These are phyloP conservation scores for Paelopatides confundens DNA, from an alignment of 53 echinoderm and acorn worm genomes.

Conservation along the genomic window DNA sequence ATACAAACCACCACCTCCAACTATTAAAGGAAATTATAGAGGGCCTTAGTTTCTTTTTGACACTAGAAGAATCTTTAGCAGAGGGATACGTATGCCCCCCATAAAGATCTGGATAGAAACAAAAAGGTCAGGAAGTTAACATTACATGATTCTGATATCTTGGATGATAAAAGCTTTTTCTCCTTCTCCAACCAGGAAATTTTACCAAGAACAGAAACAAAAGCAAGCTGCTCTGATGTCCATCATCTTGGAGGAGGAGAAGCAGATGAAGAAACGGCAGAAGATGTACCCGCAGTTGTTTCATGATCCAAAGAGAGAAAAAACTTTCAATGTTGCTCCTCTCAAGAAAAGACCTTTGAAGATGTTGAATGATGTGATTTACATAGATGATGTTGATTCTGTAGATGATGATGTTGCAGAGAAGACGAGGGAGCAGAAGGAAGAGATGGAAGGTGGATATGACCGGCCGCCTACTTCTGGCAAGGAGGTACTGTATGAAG, in stretches of 20 bases:
- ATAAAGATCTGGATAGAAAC: too few relatives aligned
- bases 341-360: constrained; percentile 63
- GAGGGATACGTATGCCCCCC: too few relatives aligned
- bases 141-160: too few relatives aligned
- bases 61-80: too few relatives aligned
- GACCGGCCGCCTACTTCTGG: neutral
- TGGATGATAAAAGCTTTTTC: too few relatives aligned
- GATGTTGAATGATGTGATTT: constrained; percentile 3
- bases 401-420: neutral
- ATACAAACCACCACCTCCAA: too few relatives aligned
- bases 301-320: constrained; percentile 77
- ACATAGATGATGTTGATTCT: neutral
- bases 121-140: too few relatives aligned
- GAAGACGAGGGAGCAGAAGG: neutral
- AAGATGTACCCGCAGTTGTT: constrained; percentile 92
- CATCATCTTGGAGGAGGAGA: constrained; percentile 83
- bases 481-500: neutral
- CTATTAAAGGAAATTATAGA: too few relatives aligned
- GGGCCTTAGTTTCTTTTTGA: too few relatives aligned
- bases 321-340: constrained; percentile 63
- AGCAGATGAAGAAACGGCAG: constrained; percentile 92
- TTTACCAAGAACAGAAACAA: constrained; percentile 79
- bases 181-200: constrained; percentile 58
- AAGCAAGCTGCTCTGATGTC: constrained; percentile 87
- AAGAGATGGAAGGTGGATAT: neutral